These are phyloP conservation scores for Dasyurus viverrinus DNA, from an alignment of 2,113 vertebrate species.

Conservation along the genomic window DNA sequence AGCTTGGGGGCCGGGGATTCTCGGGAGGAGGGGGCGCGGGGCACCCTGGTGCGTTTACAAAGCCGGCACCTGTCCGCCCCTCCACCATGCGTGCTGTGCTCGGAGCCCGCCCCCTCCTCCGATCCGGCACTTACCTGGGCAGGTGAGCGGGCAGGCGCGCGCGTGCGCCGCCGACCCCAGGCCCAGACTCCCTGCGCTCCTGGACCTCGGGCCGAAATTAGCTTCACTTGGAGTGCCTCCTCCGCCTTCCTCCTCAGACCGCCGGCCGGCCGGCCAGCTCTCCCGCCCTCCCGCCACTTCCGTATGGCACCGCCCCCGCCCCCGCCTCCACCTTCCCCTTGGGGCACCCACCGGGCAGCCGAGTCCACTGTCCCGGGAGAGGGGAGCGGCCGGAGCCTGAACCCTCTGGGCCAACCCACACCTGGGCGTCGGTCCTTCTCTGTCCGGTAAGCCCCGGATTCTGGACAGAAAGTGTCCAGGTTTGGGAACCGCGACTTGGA, in stretches of 20 bases:
- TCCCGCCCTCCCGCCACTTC: constrained; percentile 55
- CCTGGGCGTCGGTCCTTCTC: not conserved
- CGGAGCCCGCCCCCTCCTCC: not conserved
- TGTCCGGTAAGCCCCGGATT: no score
- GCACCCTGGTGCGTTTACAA: not conserved
- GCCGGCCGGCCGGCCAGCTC: constrained; percentile 6
- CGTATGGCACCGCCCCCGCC: not conserved
- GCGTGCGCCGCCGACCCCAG: not conserved
- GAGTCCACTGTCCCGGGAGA: not conserved
- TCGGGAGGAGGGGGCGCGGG: not conserved
- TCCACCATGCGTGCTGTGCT: not conserved
- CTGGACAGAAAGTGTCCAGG: not conserved
- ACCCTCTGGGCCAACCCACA: no score
- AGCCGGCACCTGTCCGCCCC: not conserved
- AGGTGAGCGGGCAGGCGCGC: not conserved
- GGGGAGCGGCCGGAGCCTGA: not conserved
- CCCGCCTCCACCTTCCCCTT: not conserved
- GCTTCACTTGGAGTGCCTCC: not conserved
- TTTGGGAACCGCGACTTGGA: not conserved
- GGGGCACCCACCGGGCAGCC: not conserved
- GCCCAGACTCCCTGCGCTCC: not conserved
- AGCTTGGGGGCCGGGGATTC: not conserved
- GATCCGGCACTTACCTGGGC: not conserved
- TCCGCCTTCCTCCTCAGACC: constrained; percentile 5
- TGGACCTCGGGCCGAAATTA: not conserved